Evolutionary conservation across 2,113 vertebrate genomes (phyloP).

Genomic region (Echinops telfairi): DNA sequence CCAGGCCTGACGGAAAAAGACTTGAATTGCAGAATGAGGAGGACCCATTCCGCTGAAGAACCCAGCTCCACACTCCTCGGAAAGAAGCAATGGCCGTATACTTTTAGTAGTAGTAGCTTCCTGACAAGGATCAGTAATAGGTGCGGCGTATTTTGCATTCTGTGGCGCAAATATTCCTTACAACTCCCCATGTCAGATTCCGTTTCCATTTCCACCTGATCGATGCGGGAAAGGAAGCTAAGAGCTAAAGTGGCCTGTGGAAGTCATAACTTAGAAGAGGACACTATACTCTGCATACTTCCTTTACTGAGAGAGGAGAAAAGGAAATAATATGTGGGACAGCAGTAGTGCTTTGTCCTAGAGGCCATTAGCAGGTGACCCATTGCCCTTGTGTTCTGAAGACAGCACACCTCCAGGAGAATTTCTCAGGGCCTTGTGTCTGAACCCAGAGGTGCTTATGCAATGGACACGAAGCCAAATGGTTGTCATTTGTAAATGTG

Average conservation of each 20-base stretch:
- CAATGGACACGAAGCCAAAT: background rate
- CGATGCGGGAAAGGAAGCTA: conserved; percentile 42
- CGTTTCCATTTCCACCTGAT: conserved; percentile 71
- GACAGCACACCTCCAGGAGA: background rate
- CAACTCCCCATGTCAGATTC: background rate
- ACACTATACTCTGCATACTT: no score
- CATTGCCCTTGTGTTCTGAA: background rate
- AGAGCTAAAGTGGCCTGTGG: background rate
- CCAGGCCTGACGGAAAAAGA: background rate
- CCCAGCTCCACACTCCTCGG: background rate
- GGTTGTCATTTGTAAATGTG: background rate
- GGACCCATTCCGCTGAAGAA: background rate
- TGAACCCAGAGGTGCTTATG: background rate
- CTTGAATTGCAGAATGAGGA: background rate
- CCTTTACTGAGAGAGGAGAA: background rate
- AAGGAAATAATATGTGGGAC: background rate
- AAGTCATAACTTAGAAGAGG: no score
- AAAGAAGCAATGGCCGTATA: background rate
- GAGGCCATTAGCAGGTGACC: background rate
- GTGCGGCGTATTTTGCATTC: background rate
- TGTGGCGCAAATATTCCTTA: background rate
- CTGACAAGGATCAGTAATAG: no score
- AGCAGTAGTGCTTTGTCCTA: background rate
- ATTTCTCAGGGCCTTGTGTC: background rate
- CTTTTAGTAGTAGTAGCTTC: background rate